These are phyloP conservation scores for Cepaea hortensis DNA, from an alignment of 2,888 invertebrate species.

Conservation along the genomic window DNA sequence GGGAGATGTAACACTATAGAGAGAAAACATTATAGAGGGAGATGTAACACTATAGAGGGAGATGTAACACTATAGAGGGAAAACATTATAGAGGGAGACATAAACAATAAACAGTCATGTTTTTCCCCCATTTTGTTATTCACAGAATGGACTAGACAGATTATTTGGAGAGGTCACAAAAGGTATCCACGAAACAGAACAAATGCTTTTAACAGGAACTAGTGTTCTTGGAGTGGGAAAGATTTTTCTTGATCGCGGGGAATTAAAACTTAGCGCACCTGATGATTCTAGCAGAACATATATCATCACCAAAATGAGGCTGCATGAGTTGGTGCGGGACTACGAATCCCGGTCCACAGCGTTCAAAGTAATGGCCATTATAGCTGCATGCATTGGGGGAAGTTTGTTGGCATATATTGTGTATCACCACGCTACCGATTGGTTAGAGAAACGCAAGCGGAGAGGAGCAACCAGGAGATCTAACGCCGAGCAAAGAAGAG, in stretches of 20 bases:
- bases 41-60: too few relatives aligned
- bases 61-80: too few relatives aligned
- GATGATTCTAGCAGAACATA: constrained; percentile 82
- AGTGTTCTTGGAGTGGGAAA: constrained; percentile 88
- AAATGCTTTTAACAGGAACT: constrained; percentile 89
- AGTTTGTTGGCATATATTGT: constrained; percentile 79
- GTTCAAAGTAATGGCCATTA: constrained; percentile 78
- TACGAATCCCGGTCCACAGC: constrained; percentile 83
- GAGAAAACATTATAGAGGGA: too few relatives aligned
- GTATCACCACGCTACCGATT: constrained; percentile 77
- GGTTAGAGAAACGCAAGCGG: constrained; percentile 50
- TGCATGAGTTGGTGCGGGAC: constrained; percentile 85
- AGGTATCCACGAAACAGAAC: constrained; percentile 91
- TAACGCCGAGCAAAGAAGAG: background rate
- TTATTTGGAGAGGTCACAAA: constrained; percentile 84
- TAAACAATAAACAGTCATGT: background rate
- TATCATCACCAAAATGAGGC: constrained; percentile 87
- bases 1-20: too few relatives aligned
- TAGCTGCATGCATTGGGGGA: constrained; percentile 80
- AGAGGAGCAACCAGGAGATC: constrained; percentile 51
- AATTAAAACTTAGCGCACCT: constrained; percentile 84
- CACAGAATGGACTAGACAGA: constrained; percentile 88
- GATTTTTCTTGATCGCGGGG: constrained; percentile 81
- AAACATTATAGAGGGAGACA: too few relatives aligned
- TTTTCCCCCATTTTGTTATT: background rate